A percentile compares a stretch with the other conserved stretches of the same genome.
Evolutionary conservation across 2,888 invertebrate species (phyloP).

Genomic region (Arenicola marina): DNA sequence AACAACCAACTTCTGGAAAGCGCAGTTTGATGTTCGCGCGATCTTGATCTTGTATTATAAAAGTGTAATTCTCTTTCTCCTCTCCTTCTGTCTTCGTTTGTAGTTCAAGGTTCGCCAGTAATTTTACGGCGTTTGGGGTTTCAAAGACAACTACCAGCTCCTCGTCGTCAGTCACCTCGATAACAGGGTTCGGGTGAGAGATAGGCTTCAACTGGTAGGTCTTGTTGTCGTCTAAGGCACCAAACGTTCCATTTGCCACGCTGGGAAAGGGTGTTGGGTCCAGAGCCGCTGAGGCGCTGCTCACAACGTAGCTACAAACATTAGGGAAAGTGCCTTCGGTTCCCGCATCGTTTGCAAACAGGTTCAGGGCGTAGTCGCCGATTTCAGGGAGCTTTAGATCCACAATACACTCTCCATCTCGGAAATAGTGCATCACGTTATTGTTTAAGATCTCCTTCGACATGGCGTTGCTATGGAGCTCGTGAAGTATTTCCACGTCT

Average conservation of each 20-base stretch:
- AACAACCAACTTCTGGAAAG: not conserved
- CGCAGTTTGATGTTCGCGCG: not conserved
- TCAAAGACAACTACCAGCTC: not conserved
- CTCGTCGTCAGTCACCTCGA: not conserved
- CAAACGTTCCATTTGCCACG: not conserved
- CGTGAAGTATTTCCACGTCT: not conserved
- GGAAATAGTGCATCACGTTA: constrained; percentile 4
- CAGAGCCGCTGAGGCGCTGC: not conserved
- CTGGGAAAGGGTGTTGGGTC: not conserved
- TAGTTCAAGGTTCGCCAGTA: not conserved
- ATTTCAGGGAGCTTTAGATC: not conserved
- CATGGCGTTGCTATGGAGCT: not conserved
- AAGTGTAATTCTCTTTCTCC: not conserved
- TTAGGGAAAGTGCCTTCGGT: not conserved
- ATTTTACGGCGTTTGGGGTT: not conserved
- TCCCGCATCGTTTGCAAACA: not conserved
- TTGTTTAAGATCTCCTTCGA: not conserved
- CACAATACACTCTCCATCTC: not conserved
- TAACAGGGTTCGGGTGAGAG: not conserved
- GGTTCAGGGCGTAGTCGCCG: constrained; percentile 8
- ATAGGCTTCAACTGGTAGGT: not conserved
- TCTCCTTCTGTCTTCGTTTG: not conserved
- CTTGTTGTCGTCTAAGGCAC: not conserved
- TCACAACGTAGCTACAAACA: constrained; percentile 1
- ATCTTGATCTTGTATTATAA: not conserved